Evolutionary conservation across 2,888 invertebrate genomes (phyloP), one percentile per base, ranked within the genome.

Genomic region (Hydroisotoma schaefferi): DNA sequence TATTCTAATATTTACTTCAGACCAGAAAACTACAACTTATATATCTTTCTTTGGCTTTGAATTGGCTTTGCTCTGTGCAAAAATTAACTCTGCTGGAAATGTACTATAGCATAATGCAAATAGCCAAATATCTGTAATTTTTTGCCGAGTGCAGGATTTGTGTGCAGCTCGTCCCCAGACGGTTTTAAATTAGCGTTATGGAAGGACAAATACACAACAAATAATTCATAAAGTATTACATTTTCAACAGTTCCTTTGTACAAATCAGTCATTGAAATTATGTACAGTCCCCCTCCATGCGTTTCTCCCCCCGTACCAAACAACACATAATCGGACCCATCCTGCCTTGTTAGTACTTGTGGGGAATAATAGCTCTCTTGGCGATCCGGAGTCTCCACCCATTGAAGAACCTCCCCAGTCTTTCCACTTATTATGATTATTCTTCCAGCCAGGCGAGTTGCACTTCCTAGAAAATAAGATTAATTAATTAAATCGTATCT

Each of bases 221-320:
- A n/a, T n/a, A n/a, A n/a, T n/a, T n/a, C n/a, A n/a, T 33, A 10
- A 33, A 28, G 26, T n/a, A 27, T 61, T 69, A 78, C 78, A 74
- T 75, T 75, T 12, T 75, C 69, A 8, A 76, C 76, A 51, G 75
- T 62, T 1, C 78, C 78, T 55, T 75, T 74, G 27, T 76, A 72
- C 2, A 80, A 73, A 65, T 79, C 77, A 23, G 81, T 77, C 27
- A 89, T 77, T 0, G 84, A 77, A 25, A 86, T 80, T 2, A 81
- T 78, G 75, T 86, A 88, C 18, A 90, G 79, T 37, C 85, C 85
- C 2, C 90, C 89, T 0, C 84, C 78, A 46, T 86, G 82, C 43
- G 84, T 84, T 69, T 87, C 86, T 2, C 86, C 86, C 1, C 87
- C 89, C 0, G 88, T 88, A 15, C 87, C 85, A 73, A 87, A 83